Evolutionary conservation across 1,140 invertebrate genomes (phyloP).

Genomic region (Macrocentrus cingulum): DNA sequence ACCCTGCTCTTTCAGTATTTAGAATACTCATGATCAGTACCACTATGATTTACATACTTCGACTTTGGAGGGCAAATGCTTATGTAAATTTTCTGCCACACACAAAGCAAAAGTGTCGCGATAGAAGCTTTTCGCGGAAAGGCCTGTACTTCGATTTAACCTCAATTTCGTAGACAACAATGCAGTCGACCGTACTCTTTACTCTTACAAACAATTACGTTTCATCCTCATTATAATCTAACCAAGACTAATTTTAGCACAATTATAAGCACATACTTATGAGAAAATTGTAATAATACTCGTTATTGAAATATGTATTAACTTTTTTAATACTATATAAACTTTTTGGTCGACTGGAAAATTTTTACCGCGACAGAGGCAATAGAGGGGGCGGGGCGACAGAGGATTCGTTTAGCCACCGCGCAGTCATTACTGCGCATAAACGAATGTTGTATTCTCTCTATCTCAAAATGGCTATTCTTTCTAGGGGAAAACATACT

Average conservation of each 20-base stretch:
- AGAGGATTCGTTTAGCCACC: background rate
- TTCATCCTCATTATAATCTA: no score
- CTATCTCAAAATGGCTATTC: no score
- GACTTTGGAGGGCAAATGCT: background rate
- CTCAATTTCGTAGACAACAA: slow-evolving; percentile 32
- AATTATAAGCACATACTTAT: no score
- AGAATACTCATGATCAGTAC: slow-evolving; percentile 41
- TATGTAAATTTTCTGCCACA: background rate
- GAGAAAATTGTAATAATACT: background rate
- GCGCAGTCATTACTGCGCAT: background rate
- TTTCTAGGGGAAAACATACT: no score
- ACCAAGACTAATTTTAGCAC: background rate
- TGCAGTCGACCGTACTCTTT: background rate
- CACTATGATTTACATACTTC: slow-evolving; percentile 28
- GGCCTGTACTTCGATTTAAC: slow-evolving; percentile 33
- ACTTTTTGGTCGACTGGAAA: slow-evolving; percentile 25
- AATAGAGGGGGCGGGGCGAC: no score
- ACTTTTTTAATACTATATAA: slow-evolving; percentile 26
- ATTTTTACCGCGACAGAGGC: no score
- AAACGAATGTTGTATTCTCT: background rate
- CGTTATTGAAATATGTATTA: slow-evolving; percentile 30
- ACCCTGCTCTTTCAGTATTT: slow-evolving; percentile 92
- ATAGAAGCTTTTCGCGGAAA: slow-evolving; percentile 1
- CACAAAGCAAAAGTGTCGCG: background rate
- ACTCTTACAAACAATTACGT: background rate